These are phyloP conservation scores for Halocaridina rubra DNA, from an alignment of 2,888 invertebrate genomes.

Conservation along the genomic window DNA sequence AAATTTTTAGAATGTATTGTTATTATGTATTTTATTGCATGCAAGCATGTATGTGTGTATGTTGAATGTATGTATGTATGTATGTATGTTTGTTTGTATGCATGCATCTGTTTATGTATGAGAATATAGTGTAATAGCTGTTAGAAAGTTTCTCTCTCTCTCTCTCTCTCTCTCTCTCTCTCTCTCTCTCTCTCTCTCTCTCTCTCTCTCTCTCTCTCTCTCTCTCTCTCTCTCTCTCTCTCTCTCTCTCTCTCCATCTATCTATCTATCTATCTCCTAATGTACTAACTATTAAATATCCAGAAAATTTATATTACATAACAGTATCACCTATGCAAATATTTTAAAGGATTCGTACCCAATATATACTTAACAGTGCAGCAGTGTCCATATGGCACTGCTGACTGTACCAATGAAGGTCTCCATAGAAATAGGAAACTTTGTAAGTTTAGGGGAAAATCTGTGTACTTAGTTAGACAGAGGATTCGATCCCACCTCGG, in stretches of 20 bases:
- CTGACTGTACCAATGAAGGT: too few relatives aligned
- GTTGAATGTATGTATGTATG: background rate
- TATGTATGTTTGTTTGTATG: background rate
- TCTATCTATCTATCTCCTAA: background rate
- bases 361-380: too few relatives aligned
- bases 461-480: too few relatives aligned
- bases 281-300: background rate
- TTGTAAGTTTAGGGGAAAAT: too few relatives aligned
- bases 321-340: too few relatives aligned
- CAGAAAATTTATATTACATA: too few relatives aligned
- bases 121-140: too few relatives aligned
- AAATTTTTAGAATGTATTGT: background rate
- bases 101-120: background rate
- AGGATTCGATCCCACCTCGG: too few relatives aligned
- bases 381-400: too few relatives aligned
- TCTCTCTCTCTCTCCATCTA: slow-evolving; percentile 1
- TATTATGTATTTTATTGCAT: background rate
- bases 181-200: background rate
- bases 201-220: background rate
- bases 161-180: background rate
- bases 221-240: slow-evolving; percentile 4
- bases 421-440: too few relatives aligned
- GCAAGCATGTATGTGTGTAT: background rate
- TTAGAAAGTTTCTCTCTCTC: background rate
- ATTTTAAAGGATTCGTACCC: too few relatives aligned